These are phyloP conservation scores for Drosophila ercepeae DNA, from an alignment of 1,140 invertebrate species.

Conservation along the genomic window DNA sequence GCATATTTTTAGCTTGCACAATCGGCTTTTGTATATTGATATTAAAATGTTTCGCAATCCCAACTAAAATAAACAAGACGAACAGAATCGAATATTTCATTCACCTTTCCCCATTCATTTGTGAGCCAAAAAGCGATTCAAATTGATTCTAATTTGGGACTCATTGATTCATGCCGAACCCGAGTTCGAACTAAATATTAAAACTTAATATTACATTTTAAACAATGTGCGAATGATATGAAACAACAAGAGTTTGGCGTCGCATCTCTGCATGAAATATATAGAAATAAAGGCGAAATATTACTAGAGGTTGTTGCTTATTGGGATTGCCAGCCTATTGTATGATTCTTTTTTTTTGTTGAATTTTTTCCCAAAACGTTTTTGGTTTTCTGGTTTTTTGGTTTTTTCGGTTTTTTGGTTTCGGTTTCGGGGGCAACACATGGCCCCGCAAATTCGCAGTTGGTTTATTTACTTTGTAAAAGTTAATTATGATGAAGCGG, in stretches of 20 bases:
- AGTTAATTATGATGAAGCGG: constrained; percentile 75
- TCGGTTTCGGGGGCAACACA: constrained; percentile 50
- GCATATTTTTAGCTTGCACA: neutral
- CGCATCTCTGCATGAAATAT: too few relatives aligned
- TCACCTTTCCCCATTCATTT: neutral
- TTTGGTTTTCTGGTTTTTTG: too few relatives aligned
- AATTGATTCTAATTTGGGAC: neutral
- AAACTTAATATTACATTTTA: constrained; percentile 61
- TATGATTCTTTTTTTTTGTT: neutral
- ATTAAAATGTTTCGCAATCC: neutral
- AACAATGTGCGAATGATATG: constrained; percentile 71
- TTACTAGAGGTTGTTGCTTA: too few relatives aligned
- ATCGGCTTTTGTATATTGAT: neutral
- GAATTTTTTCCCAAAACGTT: neutral
- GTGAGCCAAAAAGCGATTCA: neutral
- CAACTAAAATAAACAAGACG: neutral
- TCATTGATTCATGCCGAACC: constrained; percentile 9
- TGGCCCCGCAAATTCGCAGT: constrained; percentile 67
- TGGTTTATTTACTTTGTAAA: constrained; percentile 77
- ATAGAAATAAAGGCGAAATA: too few relatives aligned
- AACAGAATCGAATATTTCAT: neutral
- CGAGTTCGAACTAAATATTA: constrained; percentile 16
- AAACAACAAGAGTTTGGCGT: constrained; percentile 11
- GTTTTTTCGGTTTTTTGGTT: constrained; percentile 15
- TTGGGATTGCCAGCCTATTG: too few relatives aligned